Evolutionary conservation across 2,888 invertebrate genomes (phyloP), one percentile per base, ranked within the genome.

Genomic region (Augochlorella aurata): DNA sequence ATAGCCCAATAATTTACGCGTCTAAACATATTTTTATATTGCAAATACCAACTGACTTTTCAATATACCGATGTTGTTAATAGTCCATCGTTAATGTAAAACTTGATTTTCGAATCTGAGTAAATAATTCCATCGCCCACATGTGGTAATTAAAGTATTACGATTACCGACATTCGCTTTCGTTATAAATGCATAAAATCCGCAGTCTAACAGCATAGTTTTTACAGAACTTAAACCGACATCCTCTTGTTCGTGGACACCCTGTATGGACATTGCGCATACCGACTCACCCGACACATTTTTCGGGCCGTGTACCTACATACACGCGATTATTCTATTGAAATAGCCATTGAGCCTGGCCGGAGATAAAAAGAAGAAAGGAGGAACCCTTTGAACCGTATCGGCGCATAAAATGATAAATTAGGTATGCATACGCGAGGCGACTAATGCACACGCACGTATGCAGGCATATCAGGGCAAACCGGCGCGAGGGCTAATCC

Each of bases 401-500:
- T 87, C 86, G 87, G 84, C 84, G 87, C 86, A 87, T 82, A 85
- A 83, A 81, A 87, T 86, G 87, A 89, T 87, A 89, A 90, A 91
- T 90, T 90, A 88, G 89, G 81, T 87, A 89, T 89, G 87, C 87
- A 78, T 85, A 82, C 77, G 78, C 77, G 86, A 81, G 76, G 78
- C 77, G 86, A 73, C 87, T 86, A 88, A 88, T 90, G 81, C 87
- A 81, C 77, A 85, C 86, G 84, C 84, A 82, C 83, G 85, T 78
- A 80, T 77, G 63, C 74, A 68, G 70, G 76, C 74, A 63, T 75
- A 75, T 81, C 72, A 69, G 74, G 78, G 74, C 76, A 77, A 84
- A 80, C 82, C 79, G 78, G 79, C 77, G 82, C 76, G 47, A 87
- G 81, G 84, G 87, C 89, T 91, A 91, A 91, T 91, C 91, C 89